Evolutionary conservation across 1,140 invertebrate genomes (phyloP).

Genomic region (Frieseomelitta varia): DNA sequence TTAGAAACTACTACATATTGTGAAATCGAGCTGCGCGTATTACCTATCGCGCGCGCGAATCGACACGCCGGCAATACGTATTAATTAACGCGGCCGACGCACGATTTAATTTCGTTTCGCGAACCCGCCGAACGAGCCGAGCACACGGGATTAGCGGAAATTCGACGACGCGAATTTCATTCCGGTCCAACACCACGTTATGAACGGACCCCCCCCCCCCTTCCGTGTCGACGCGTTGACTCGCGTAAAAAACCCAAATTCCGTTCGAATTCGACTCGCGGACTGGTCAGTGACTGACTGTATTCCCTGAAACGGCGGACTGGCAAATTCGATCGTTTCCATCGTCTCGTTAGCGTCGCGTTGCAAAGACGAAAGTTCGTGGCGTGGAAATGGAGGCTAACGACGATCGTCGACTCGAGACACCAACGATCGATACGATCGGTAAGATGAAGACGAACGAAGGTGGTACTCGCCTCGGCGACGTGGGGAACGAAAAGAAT

Average conservation of each 20-base stretch:
- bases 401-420: neutral
- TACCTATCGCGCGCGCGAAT: constrained; percentile 60
- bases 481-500: constrained; percentile 61
- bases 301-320: neutral
- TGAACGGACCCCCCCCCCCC: constrained; percentile 21
- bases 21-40: constrained; percentile 57
- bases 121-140: constrained; percentile 28
- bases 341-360: neutral
- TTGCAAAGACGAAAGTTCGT: neutral
- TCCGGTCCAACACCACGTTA: constrained; percentile 1
- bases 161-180: constrained; percentile 53
- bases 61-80: constrained; percentile 63
- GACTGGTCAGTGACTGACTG: neutral
- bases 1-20: constrained; percentile 68
- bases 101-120: constrained; percentile 67
- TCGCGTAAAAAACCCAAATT: neutral
- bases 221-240: no score
- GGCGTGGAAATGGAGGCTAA: neutral
- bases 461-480: constrained; percentile 15
- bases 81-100: constrained; percentile 66
- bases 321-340: neutral
- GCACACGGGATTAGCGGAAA: constrained; percentile 46
- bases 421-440: neutral
- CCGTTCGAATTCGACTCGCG: neutral
- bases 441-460: neutral